A percentile compares a stretch with the other conserved stretches of the same genome.
Conservation (phyloP, 2,888 invertebrate genomes). For the Isotomurus palustris region DNA sequence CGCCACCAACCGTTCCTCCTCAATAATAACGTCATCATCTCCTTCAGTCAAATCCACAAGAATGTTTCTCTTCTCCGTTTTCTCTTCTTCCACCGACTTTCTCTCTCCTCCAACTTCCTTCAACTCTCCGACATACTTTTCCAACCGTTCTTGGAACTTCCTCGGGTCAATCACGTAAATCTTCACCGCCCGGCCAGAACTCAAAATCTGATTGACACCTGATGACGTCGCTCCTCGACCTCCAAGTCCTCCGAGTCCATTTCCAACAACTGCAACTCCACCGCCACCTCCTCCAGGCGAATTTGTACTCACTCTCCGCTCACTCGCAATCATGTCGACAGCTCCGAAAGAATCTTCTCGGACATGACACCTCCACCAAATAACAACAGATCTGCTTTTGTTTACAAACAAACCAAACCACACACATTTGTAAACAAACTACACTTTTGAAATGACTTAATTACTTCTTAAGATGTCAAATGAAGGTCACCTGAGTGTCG, state of each 20-base stretch:
- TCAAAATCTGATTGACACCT: background rate
- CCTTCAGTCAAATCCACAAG: no score
- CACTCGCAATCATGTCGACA: slow-evolving; percentile 26
- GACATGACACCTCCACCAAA: no score
- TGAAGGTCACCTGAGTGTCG: no score
- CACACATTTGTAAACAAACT: no score
- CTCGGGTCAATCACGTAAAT: slow-evolving; percentile 41
- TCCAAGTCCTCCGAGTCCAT: no score
- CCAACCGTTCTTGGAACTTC: slow-evolving; percentile 31
- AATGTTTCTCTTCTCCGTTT: background rate
- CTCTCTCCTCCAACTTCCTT: slow-evolving; percentile 11
- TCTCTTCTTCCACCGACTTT: background rate
- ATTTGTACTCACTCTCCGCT: slow-evolving; percentile 20
- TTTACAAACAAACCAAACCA: no score
- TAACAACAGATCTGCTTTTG: no score
- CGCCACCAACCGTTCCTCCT: no score
- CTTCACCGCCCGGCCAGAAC: slow-evolving; percentile 28
- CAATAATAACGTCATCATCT: no score
- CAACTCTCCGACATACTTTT: slow-evolving; percentile 21
- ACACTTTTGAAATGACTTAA: no score
- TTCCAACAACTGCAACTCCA: background rate
- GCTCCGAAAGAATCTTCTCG: background rate
- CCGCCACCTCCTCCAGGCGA: background rate
- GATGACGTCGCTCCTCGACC: background rate
- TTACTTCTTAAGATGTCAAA: no score